phyloP scores from a whole-genome alignment of 1,140 invertebrate species.

The Holotrichia oblita region DNA sequence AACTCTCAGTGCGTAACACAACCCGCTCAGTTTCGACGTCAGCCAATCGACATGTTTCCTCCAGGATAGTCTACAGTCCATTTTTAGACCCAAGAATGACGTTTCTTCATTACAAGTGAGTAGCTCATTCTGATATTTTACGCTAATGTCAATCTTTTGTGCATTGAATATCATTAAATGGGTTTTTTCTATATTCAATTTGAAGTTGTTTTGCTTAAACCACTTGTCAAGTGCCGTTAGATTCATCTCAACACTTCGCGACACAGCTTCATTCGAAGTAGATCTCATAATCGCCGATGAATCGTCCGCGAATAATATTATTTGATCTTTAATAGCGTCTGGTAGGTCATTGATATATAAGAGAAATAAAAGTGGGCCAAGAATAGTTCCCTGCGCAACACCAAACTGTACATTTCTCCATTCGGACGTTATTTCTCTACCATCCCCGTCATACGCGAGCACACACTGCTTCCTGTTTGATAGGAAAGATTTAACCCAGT shows the following conservation, averaged over 20 bases:
- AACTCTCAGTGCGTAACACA: too few relatives aligned
- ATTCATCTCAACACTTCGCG: neutral
- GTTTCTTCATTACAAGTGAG: too few relatives aligned
- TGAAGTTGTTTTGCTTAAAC: neutral
- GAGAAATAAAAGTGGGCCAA: neutral
- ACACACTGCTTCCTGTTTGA: constrained; percentile 49
- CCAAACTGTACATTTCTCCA: constrained; percentile 7
- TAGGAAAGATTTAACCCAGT: constrained; percentile 53
- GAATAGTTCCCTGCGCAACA: constrained; percentile 7
- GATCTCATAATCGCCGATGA: neutral
- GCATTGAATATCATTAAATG: too few relatives aligned
- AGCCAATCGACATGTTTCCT: too few relatives aligned
- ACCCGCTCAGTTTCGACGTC: too few relatives aligned
- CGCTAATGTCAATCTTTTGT: too few relatives aligned
- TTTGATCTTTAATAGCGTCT: neutral
- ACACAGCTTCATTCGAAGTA: neutral
- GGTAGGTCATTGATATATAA: constrained; percentile 19
- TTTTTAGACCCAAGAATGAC: too few relatives aligned
- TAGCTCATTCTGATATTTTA: too few relatives aligned
- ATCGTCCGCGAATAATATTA: constrained; percentile 3
- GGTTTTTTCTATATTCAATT: too few relatives aligned
- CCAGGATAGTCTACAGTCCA: too few relatives aligned
- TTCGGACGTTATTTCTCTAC: neutral
- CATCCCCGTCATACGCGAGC: neutral
- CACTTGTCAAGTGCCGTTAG: neutral